These are phyloP conservation scores for Anolis carolinensis DNA, from an alignment of 2,113 vertebrate species.

Conservation along the genomic window DNA sequence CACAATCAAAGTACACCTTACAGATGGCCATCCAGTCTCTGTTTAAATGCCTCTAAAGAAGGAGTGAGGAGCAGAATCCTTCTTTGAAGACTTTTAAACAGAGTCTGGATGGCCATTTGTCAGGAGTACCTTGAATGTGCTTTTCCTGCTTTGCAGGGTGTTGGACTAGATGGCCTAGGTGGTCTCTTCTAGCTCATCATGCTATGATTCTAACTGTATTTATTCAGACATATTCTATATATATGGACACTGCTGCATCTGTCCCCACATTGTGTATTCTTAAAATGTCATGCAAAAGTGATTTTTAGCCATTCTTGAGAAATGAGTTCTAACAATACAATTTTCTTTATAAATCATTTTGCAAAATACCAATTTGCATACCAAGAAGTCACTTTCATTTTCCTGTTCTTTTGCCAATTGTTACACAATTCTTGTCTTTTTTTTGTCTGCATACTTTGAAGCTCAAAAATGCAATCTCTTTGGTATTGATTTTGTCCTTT, in stretches of 20 bases:
- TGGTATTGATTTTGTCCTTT: slow-evolving; percentile 60
- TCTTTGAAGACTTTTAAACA: too few relatives aligned
- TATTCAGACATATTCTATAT: neutral
- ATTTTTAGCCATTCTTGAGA: slow-evolving; percentile 38
- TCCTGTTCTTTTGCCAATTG: slow-evolving; percentile 22
- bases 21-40: too few relatives aligned
- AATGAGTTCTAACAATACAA: slow-evolving; percentile 44
- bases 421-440: slow-evolving; percentile 24
- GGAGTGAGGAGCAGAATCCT: too few relatives aligned
- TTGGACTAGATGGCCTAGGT: too few relatives aligned
- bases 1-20: too few relatives aligned
- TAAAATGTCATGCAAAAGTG: slow-evolving; percentile 31
- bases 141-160: too few relatives aligned
- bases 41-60: too few relatives aligned
- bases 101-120: too few relatives aligned
- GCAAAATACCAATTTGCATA: slow-evolving; percentile 39
- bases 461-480: slow-evolving; percentile 61
- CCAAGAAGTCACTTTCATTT: slow-evolving; percentile 26
- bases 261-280: neutral
- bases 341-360: slow-evolving; percentile 33
- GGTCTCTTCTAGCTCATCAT: too few relatives aligned
- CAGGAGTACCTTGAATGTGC: too few relatives aligned
- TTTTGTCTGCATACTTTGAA: slow-evolving; percentile 44
- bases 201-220: neutral
- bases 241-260: neutral